phyloP scores from a whole-genome alignment of 92 coral and sea anemone species.

The Siderastrea siderea region DNA sequence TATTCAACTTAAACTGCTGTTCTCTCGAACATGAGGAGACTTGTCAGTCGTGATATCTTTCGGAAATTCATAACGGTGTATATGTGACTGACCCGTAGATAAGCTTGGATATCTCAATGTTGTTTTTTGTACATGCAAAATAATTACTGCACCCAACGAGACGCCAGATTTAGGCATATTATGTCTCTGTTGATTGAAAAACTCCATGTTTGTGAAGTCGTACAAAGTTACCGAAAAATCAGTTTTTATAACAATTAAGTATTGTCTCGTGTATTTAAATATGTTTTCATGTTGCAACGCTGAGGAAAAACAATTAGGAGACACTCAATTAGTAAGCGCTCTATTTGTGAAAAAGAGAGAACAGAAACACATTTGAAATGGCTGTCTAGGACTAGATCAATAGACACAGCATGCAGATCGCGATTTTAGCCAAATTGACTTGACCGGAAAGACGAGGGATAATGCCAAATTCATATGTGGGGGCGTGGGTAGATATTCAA shows the following conservation, averaged over 20 bases:
- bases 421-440: conserved; percentile 50
- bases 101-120: conserved; percentile 38
- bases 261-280: conserved; percentile 69
- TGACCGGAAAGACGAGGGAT: conserved; percentile 56
- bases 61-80: conserved; percentile 52
- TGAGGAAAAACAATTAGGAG: conserved; percentile 70
- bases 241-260: conserved; percentile 68
- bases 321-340: conserved; percentile 64
- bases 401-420: conserved; percentile 35
- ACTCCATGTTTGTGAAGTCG: conserved; percentile 70
- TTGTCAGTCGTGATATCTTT: conserved; percentile 36
- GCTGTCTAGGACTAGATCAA: conserved; percentile 24
- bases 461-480: conserved; percentile 59
- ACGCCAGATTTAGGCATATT: conserved; percentile 63
- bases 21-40: conserved; percentile 60
- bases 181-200: conserved; percentile 65
- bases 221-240: conserved; percentile 68
- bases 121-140: conserved; percentile 42
- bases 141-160: conserved; percentile 36
- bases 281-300: conserved; percentile 45
- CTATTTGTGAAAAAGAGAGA: conserved; percentile 35
- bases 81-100: conserved; percentile 32
- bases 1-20: conserved; percentile 68
- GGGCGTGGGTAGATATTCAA: conserved; percentile 42
- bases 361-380: conserved; percentile 51